phyloP scores from a whole-genome alignment of 2,113 vertebrate genomes.

The Dicaeum eximium region DNA sequence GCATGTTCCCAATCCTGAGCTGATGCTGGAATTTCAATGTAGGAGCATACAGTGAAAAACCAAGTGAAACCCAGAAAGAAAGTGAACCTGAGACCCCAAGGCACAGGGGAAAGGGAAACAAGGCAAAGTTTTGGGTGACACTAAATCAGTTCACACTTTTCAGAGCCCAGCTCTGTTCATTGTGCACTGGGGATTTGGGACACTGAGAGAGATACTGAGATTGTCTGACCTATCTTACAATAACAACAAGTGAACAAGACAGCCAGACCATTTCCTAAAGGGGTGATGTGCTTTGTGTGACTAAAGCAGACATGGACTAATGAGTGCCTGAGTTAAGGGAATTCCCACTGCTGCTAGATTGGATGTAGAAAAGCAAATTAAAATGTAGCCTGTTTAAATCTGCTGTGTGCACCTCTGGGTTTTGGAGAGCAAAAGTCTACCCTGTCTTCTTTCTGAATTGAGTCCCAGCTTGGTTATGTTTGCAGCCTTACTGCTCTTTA shows the following conservation, averaged over 20 bases:
- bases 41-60: not conserved
- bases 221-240: not conserved
- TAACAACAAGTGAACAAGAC: not conserved
- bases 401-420: not conserved
- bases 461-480: not conserved
- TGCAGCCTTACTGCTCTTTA: not conserved
- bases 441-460: rapidly evolving
- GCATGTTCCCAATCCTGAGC: not conserved
- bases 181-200: not conserved
- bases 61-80: not conserved
- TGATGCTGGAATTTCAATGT: rapidly evolving
- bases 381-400: not conserved
- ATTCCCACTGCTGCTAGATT: not conserved
- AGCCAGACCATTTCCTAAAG: not conserved
- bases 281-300: not conserved
- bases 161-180: not conserved
- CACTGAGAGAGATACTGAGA: not conserved
- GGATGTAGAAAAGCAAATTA: not conserved
- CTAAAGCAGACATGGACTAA: not conserved
- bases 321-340: not conserved
- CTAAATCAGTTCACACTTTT: not conserved
- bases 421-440: not conserved
- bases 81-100: rapidly evolving
- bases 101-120: not conserved
- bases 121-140: not conserved